A percentile compares a stretch with the other conserved stretches of the same genome.
Conservation (phyloP, 1,140 invertebrate genomes). For the Globodera ellingtonae region DNA sequence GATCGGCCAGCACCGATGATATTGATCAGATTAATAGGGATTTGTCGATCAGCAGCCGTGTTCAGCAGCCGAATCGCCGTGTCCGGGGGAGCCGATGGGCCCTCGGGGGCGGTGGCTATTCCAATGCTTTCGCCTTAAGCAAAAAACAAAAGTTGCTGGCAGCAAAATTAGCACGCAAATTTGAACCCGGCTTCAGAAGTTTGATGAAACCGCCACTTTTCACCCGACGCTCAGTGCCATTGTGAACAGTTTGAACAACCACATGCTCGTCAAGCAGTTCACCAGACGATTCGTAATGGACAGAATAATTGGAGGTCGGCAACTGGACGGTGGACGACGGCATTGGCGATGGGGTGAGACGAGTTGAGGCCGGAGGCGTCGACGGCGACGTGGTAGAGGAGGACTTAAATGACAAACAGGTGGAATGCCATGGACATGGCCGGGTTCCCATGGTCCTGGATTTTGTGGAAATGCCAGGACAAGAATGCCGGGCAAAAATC, state of each 20-base stretch:
- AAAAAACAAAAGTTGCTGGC: background rate
- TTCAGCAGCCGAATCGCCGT: background rate
- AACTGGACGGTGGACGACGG: background rate
- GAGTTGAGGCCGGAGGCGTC: no score
- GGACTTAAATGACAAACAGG: background rate
- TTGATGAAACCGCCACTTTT: background rate
- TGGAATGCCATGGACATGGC: no score
- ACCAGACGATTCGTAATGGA: background rate
- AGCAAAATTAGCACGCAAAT: background rate
- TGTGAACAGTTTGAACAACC: background rate
- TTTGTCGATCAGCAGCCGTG: background rate
- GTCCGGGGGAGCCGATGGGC: background rate
- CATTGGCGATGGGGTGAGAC: background rate
- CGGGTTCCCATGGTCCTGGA: no score
- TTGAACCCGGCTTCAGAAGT: background rate
- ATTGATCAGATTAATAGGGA: background rate
- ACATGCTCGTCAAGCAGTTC: background rate
- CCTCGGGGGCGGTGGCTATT: background rate
- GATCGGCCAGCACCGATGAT: background rate
- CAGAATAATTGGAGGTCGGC: background rate
- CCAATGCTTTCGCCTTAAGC: background rate
- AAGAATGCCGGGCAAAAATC: no score
- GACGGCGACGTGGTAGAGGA: background rate
- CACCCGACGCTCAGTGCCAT: background rate
- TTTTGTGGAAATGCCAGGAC: no score